phyloP scores from a whole-genome alignment of 1,140 invertebrate species.

The Subanguina moxae region DNA sequence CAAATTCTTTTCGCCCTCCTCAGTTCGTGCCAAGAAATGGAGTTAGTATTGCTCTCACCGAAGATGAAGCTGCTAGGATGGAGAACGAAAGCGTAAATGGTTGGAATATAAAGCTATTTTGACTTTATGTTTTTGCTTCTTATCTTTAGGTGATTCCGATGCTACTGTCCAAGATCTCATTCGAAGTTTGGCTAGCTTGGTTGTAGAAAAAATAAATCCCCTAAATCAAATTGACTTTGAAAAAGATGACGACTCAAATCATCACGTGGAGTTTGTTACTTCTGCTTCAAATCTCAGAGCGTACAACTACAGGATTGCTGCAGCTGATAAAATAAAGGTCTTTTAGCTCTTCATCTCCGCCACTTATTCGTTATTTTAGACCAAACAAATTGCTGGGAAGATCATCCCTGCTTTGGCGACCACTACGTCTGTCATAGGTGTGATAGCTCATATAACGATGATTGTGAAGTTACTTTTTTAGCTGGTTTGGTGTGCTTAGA shows the following conservation, averaged over 20 bases:
- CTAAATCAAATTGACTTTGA: slow-evolving; percentile 79
- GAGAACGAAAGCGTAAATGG: slow-evolving; percentile 4
- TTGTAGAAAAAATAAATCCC: slow-evolving; percentile 66
- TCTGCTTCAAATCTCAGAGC: slow-evolving; percentile 92
- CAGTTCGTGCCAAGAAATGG: slow-evolving; percentile 86
- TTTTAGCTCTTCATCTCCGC: too few relatives aligned
- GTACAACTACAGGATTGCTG: slow-evolving; percentile 87
- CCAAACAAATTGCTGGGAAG: slow-evolving; percentile 93
- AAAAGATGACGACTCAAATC: slow-evolving; percentile 94
- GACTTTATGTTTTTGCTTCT: not conserved
- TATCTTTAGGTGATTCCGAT: slow-evolving; percentile 67
- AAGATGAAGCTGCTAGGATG: slow-evolving; percentile 71
- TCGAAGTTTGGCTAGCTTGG: slow-evolving; percentile 42
- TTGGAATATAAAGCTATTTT: not conserved
- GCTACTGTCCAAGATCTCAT: slow-evolving; percentile 68
- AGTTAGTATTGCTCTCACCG: slow-evolving; percentile 91
- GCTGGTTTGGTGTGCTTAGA: slow-evolving; percentile 83
- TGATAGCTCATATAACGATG: too few relatives aligned
- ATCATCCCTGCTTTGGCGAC: slow-evolving; percentile 99
- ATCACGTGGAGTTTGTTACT: slow-evolving; percentile 89
- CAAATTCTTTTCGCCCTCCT: slow-evolving; percentile 68
- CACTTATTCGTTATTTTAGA: slow-evolving; percentile 60
- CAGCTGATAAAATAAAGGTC: slow-evolving; percentile 84
- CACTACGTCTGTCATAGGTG: slow-evolving; percentile 84
- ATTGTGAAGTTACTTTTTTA: too few relatives aligned